Evolutionary conservation across 2,797 vertebrate genomes (phyloP), one percentile per base, ranked within the genome.

Genomic region (Siniperca obscura): DNA sequence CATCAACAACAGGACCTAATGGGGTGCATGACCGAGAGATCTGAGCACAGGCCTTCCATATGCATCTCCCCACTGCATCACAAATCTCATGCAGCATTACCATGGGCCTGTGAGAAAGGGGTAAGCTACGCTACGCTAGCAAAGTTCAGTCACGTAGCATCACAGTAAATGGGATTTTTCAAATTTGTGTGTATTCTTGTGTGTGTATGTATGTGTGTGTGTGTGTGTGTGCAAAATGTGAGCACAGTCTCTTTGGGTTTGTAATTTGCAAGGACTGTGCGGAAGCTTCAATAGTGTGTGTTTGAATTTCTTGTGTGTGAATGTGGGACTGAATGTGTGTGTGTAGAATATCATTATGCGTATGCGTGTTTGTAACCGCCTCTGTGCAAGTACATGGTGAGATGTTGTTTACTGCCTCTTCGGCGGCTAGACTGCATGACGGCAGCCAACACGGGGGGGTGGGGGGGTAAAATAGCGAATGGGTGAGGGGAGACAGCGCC

Each of bases 141-240:
- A 64, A 93, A 94, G 94, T 94, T 94, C 92, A 92, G 94, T 94
- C 94, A 95, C 93, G 92, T 93, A 94, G 91, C 89, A 91, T 93
- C 92, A 87, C 88, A 89, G 93, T 89, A 94, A 94, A 94, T 94
- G 90, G 91, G 92, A 92, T 93, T 94, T 93, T 93, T 93, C 83
- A 88, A 89, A 91, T 92, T 87, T 92, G 85, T 88, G 85, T 88
- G 81, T 77, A 74, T 87, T 80, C 62, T 74, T 72, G 83, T 74
- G 61, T 74, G 60, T 78, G 81, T 74, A 65, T 57, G 42, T 62
- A 16, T 53, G 56, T 46, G 59, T 56, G 80, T 67, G 55, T 62
- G 50, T 38, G 46, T 56, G 80, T 67, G 55, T 62, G 50, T 38
- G 46, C 73, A 76, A 66, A 82, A 80, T 80, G 77, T 79, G 86